A percentile compares a stretch with the other conserved stretches of the same genome.
Conservation (phyloP, 2,888 invertebrate species). For the Ophioninae sp. region DNA sequence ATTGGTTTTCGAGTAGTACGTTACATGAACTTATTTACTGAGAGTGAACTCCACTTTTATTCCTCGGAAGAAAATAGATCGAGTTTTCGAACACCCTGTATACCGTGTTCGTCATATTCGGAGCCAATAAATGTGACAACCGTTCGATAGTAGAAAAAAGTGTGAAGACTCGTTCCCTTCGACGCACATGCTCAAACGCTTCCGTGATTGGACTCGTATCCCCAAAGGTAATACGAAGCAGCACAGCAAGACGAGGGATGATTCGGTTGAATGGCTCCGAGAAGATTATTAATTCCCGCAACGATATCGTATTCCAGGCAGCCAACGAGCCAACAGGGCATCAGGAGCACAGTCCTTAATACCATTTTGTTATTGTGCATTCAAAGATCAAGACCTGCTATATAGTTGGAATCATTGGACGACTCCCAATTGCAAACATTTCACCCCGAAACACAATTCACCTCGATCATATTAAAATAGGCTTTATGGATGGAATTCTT, state of each 20-base stretch:
- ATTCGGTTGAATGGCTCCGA: conserved; percentile 58
- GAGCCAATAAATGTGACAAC: neutral
- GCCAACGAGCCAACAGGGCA: conserved; percentile 54
- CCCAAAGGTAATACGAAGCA: neutral
- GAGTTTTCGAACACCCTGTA: neutral
- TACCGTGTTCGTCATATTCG: neutral
- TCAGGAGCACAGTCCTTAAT: conserved; percentile 52
- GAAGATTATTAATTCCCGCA: conserved; percentile 59
- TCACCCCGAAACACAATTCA: neutral
- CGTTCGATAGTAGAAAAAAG: neutral
- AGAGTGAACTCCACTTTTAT: too few species aligned
- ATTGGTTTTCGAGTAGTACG: too few species aligned
- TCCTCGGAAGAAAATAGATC: too few species aligned
- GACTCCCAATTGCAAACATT: neutral
- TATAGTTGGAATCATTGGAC: conserved; percentile 7
- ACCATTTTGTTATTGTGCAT: conserved; percentile 54
- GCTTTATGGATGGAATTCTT: neutral
- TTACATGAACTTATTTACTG: too few species aligned
- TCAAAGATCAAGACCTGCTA: conserved; percentile 30
- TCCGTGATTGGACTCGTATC: neutral
- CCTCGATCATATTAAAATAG: neutral
- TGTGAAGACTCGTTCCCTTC: neutral
- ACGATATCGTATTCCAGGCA: conserved; percentile 59
- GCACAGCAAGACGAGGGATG: neutral
- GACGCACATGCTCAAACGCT: neutral